phyloP scores from a whole-genome alignment of 2,797 vertebrate genomes.

The Bradypodion pumilum region DNA sequence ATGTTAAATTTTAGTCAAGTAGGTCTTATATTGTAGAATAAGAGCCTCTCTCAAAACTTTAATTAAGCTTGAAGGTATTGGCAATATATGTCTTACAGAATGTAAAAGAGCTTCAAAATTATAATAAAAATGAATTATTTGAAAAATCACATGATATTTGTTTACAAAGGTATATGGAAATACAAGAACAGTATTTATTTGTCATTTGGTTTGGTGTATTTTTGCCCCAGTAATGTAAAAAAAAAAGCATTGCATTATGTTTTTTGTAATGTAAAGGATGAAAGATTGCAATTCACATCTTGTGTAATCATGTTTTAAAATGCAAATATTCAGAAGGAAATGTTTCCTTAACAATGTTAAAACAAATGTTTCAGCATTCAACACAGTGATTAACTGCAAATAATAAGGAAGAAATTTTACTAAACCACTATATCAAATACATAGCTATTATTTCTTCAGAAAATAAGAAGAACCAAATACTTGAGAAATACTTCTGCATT shows the following conservation, averaged over 20 bases:
- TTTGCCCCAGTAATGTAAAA: neutral
- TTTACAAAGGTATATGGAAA: neutral
- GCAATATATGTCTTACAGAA: neutral
- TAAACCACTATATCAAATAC: neutral
- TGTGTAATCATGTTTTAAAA: neutral
- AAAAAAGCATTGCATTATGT: neutral
- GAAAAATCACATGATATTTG: neutral
- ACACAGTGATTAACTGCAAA: fast-evolving
- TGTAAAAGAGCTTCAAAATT: neutral
- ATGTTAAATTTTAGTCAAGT: neutral
- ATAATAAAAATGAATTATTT: neutral
- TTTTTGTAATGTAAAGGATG: neutral
- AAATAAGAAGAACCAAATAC: neutral
- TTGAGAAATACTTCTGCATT: neutral
- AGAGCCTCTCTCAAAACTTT: neutral
- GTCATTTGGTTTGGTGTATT: neutral
- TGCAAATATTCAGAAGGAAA: neutral
- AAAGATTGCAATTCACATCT: neutral
- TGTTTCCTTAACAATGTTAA: neutral
- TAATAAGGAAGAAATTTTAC: neutral
- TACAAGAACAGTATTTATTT: neutral
- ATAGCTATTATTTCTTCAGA: neutral
- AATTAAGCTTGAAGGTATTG: neutral
- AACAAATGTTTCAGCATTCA: fast-evolving
- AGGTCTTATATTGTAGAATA: neutral